Evolutionary conservation across 2,888 invertebrate genomes (phyloP), one percentile per base, ranked within the genome.

Genomic region (Torymus auratus): DNA sequence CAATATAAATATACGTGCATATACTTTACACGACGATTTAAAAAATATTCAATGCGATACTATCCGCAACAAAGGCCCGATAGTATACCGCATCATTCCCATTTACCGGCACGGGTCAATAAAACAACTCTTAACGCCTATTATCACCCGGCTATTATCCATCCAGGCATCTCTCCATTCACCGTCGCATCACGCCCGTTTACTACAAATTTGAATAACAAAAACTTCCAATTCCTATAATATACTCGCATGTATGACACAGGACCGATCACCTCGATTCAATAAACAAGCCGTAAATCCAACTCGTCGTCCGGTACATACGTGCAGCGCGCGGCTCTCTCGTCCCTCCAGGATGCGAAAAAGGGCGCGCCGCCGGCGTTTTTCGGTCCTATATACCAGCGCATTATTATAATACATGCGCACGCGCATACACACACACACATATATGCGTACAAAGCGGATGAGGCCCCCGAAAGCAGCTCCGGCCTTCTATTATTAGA

Each of bases 261-360:
- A 10, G 41, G 1, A 41, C 41, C 41, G 41, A 67, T 67, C 58
- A 65, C 67, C 53, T 78, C 67, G 72, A 72, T 78, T 78, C 67
- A 78, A 78, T 78, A 78, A 78, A 72, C 78, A 60, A 67, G 67
- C n/a, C 64, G 53, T 78, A 78, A 78, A 72, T 78, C 60, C n/a
- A 53, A 7, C 55, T 14, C 62, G 5, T 15, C 11, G 15, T 4
- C 41, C 41, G n/a, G 64, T 28, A 4, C 4, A 64, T 14, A 14
- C 23, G 7, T 13, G 53, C 17, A 56, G 17, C 11, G 12, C 5
- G 14, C 15, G 64, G 17, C 71, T 65, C 72, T 72, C 55, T 55
- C n/a, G 52, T 12, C n/a, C 28, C 67, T 17, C 20, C 41, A 67
- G 61, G 50, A 61, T 41, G 73, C 53, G 56, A 68, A 73, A 73